Evolutionary conservation across 2,797 vertebrate species (phyloP).

Genomic region (Antrozous pallidus): DNA sequence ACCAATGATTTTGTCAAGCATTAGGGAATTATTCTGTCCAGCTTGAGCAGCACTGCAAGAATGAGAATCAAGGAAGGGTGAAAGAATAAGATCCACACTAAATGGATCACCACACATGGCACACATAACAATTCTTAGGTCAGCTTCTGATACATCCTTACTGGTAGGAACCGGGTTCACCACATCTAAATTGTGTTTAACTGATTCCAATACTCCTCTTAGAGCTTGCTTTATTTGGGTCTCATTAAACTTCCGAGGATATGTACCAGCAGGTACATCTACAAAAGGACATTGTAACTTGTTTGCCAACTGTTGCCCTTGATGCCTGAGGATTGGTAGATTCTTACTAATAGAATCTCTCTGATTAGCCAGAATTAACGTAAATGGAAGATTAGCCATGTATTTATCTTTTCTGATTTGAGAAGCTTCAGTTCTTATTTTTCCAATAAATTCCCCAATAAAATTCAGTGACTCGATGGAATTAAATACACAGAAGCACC

Average conservation of each 20-base stretch:
- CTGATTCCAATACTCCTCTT: conserved; percentile 92
- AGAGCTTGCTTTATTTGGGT: conserved; percentile 97
- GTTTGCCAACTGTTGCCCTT: conserved; percentile 98
- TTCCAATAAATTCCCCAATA: conserved; percentile 95
- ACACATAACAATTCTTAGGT: conserved; percentile 98
- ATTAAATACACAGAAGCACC: conserved; percentile 98
- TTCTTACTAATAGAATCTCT: conserved; percentile 95
- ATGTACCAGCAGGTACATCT: conserved; percentile 93
- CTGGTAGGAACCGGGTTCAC: conserved; percentile 93
- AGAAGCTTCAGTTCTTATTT: conserved; percentile 93
- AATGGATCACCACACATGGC: conserved; percentile 99
- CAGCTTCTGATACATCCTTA: conserved; percentile 97
- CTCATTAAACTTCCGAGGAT: conserved; percentile 97
- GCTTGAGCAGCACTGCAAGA: conserved; percentile 96
- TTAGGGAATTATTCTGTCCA: conserved; percentile 95
- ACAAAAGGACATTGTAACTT: conserved; percentile 99
- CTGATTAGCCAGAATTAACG: conserved; percentile 97
- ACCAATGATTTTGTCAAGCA: conserved; percentile 98
- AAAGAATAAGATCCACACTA: conserved; percentile 98
- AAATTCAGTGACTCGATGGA: conserved; percentile 97
- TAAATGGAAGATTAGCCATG: conserved; percentile 93
- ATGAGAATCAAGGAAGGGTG: conserved; percentile 97
- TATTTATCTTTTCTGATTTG: conserved; percentile 94
- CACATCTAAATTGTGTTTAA: conserved; percentile 96
- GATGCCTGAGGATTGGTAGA: conserved; percentile 96